Evolutionary conservation across 2,797 vertebrate species (phyloP).

Genomic region (Tadarida brasiliensis): DNA sequence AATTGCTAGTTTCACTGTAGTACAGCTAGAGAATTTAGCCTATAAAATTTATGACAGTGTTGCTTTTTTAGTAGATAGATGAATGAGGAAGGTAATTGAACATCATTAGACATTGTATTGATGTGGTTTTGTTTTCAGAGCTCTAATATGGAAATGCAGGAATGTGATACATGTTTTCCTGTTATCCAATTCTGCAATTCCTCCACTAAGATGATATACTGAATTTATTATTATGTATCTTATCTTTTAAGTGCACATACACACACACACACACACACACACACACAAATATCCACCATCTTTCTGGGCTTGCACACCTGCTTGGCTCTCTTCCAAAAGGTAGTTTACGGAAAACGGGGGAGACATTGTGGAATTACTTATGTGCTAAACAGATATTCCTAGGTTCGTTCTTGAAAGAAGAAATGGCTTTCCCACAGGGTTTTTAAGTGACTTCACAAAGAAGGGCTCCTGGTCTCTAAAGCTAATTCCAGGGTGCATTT

Average conservation of each 20-base stretch:
- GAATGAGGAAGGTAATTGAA: background rate
- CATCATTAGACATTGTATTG: background rate
- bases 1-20: background rate
- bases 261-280: background rate
- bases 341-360: conserved; percentile 37
- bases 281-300: background rate
- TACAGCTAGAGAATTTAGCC: background rate
- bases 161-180: background rate
- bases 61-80: background rate
- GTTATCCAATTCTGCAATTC: background rate
- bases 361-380: conserved; percentile 3
- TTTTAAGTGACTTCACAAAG: conserved; percentile 17
- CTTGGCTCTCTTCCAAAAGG: conserved; percentile 44
- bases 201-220: background rate
- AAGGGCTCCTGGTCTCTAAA: background rate
- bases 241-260: background rate
- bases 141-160: background rate
- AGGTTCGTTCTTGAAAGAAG: background rate
- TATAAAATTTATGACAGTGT: background rate
- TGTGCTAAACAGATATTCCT: background rate
- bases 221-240: background rate
- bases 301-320: conserved; percentile 16
- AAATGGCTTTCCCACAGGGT: background rate
- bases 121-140: background rate
- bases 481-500: background rate